Evolutionary conservation across 2,888 invertebrate species (phyloP), one percentile per base, ranked within the genome.

Genomic region (Pheosia tremula): DNA sequence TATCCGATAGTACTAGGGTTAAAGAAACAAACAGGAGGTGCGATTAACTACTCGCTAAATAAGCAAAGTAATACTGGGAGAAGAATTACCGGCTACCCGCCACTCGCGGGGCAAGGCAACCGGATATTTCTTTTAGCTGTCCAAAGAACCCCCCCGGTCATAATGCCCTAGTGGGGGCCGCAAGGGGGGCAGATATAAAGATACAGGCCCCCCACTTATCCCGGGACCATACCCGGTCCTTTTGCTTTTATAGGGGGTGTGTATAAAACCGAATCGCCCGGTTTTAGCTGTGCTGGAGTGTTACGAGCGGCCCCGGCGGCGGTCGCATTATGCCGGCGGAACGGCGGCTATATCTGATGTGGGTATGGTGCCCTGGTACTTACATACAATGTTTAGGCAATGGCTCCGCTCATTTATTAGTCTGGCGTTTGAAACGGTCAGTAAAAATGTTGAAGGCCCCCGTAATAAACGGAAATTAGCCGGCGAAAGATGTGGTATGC

Each of bases 91-190:
- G 90, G 84, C 87, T 83, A 82, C 83, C 81, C 74, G 86, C 82
- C 83, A 85, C 84, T 85, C 81, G 83, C 83, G 85, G 85, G 85
- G 86, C 83, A 88, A 89, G 75, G 90, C 90, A 85, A 88, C 92
- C 92, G 92, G 91, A 92, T 93, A 93, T 93, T 93, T 93, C 93
- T 93, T 91, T 93, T 91, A 93, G 93, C 92, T 92, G 92, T 92
- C 93, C 93, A 91, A 93, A 91, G 91, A 89, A 88, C 91, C 92
- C 88, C 88, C 91, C 92, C 92, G 89, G 90, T 89, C 89, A 91
- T 92, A 92, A 93, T 92, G 89, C 90, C 89, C 88, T 82, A 82
- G 84, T 81, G 84, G 84, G 86, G 90, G 89, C 80, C 78, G 80
- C 62, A 84, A 24, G 87, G 90, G 90, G 85, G 90, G 88, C 87